phyloP scores from a whole-genome alignment of 2,113 vertebrate species.

The Callocephalon fimbriatum region DNA sequence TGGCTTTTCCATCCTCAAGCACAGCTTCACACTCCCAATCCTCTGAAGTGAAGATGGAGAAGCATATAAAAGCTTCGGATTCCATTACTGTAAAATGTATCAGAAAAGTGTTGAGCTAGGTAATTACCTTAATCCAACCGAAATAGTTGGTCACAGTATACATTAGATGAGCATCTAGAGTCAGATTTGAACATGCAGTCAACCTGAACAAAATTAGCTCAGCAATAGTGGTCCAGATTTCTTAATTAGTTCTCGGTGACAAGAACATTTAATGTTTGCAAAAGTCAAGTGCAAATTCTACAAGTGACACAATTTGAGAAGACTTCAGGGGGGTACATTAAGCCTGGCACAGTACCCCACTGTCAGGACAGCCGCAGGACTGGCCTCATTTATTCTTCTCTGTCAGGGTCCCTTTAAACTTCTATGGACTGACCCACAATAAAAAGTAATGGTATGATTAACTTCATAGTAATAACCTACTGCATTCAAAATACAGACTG shows the following conservation, averaged over 20 bases:
- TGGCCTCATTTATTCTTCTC: conserved; percentile 60
- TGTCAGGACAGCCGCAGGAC: conserved; percentile 5
- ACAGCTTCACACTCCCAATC: conserved; percentile 8
- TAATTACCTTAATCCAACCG: conserved; percentile 75
- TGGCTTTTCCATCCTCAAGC: conserved; percentile 5
- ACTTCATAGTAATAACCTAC: conserved; percentile 50
- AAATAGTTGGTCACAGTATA: conserved; percentile 67
- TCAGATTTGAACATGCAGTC: conserved; percentile 78
- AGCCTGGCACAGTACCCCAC: conserved; percentile 31
- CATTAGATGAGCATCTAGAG: conserved; percentile 76
- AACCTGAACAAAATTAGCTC: conserved; percentile 81
- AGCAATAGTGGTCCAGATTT: conserved; percentile 62
- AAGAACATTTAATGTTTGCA: conserved; percentile 71
- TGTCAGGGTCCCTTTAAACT: conserved; percentile 50
- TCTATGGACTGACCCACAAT: neutral
- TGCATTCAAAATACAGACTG: conserved; percentile 50
- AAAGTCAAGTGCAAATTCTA: conserved; percentile 72
- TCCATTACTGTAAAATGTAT: conserved; percentile 67
- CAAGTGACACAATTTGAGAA: conserved; percentile 62
- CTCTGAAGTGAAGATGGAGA: conserved; percentile 35
- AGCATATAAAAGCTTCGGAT: conserved; percentile 63
- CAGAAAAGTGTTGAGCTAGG: conserved; percentile 70
- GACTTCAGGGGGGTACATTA: conserved; percentile 15
- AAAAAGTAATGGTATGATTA: conserved; percentile 59
- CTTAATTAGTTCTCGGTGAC: conserved; percentile 81